These are phyloP conservation scores for Siniperca knerii DNA, from an alignment of 2,113 vertebrate species.

Conservation along the genomic window DNA sequence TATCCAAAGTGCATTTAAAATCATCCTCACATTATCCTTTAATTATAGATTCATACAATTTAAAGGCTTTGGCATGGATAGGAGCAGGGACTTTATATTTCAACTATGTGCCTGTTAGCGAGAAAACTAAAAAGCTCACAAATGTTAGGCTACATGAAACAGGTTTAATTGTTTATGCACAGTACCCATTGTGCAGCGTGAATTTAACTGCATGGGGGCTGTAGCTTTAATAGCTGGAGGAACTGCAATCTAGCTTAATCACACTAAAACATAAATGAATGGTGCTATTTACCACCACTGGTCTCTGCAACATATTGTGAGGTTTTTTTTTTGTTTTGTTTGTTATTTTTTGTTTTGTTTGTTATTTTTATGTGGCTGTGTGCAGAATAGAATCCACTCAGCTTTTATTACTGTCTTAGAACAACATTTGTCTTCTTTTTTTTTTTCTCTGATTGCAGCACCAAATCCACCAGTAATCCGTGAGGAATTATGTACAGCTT, in stretches of 20 bases:
- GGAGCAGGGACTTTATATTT: conserved; percentile 26
- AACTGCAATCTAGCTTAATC: conserved; percentile 60
- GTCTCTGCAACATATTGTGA: conserved; percentile 13
- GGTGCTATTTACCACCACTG: conserved; percentile 36
- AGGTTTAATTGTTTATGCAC: conserved; percentile 66
- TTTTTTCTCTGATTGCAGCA: conserved; percentile 83
- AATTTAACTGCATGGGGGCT: conserved; percentile 60
- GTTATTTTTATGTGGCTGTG: conserved; percentile 26
- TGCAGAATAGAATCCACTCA: conserved; percentile 12
- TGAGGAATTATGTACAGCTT: conserved; percentile 97
- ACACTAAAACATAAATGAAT: conserved; percentile 55
- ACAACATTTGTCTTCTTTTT: conserved; percentile 51
- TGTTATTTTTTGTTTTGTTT: not conserved
- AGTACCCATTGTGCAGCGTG: conserved; percentile 31
- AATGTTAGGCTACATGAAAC: conserved; percentile 44
- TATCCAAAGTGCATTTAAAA: conserved; percentile 15
- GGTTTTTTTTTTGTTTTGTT: not conserved
- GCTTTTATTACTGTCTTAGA: conserved; percentile 42
- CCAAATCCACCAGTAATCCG: conserved; percentile 95
- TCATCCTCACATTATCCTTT: not conserved
- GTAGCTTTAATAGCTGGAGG: conserved; percentile 53
- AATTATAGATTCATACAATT: conserved; percentile 23
- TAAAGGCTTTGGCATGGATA: conserved; percentile 3
- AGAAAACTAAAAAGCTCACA: conserved; percentile 36
- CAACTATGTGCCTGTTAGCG: conserved; percentile 1